A percentile compares a stretch with the other conserved stretches of the same genome.
Conservation (phyloP, 64 coral and sea anemone species). For the Montipora foliosa region DNA sequence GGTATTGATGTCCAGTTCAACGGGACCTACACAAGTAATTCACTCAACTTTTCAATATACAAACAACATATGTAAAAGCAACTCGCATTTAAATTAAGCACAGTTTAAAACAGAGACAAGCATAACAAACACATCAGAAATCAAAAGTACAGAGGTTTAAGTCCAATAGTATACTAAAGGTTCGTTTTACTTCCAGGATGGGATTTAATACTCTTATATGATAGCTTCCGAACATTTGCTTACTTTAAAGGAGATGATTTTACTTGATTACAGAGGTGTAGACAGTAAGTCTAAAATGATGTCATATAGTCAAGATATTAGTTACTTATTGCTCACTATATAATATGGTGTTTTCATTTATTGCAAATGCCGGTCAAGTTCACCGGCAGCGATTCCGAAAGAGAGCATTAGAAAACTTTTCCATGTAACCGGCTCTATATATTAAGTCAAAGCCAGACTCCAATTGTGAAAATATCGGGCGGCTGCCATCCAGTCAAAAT, state of each 20-base stretch:
- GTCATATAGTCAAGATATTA: neutral
- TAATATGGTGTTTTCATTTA: neutral
- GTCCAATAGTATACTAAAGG: neutral
- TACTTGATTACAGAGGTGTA: neutral
- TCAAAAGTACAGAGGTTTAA: too few species aligned
- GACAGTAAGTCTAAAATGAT: neutral
- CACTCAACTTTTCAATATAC: too few species aligned
- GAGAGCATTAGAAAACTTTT: too few species aligned
- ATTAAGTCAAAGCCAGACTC: too few species aligned
- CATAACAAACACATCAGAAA: too few species aligned
- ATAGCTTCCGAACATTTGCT: neutral
- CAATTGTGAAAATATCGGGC: too few species aligned
- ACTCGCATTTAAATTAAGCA: too few species aligned
- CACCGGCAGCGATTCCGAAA: neutral
- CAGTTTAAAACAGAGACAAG: neutral
- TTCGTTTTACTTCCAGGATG: neutral
- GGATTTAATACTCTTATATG: neutral
- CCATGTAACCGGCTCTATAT: too few species aligned
- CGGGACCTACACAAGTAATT: slow-evolving; percentile 17
- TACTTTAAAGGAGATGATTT: neutral
- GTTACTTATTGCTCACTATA: neutral
- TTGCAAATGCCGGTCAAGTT: neutral
- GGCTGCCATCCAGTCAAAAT: too few species aligned
- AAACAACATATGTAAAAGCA: too few species aligned
- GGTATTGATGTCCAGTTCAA: slow-evolving; percentile 7